phyloP scores from a whole-genome alignment of 64 coral and sea anemone genomes.

The Porites lutea region DNA sequence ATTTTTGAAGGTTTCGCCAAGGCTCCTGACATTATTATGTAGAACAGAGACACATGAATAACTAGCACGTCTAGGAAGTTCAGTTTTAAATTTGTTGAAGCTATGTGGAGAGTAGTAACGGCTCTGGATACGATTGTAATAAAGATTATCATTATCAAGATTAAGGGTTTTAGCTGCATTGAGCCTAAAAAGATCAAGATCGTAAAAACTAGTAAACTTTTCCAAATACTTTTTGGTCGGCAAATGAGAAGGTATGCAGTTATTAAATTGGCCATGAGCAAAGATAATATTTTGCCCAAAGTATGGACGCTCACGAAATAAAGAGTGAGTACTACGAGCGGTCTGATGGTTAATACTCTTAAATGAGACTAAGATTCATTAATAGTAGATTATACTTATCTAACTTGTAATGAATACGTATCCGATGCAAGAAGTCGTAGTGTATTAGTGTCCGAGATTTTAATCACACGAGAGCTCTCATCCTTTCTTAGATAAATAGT shows the following conservation, averaged over 20 bases:
- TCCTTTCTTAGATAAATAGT: too few relatives aligned
- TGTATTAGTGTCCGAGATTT: background rate
- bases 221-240: conserved; percentile 50
- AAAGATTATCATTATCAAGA: background rate
- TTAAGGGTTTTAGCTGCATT: conserved; percentile 11
- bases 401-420: background rate
- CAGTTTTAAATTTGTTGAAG: conserved; percentile 1
- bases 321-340: background rate
- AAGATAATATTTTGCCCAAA: conserved; percentile 4
- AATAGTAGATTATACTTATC: background rate
- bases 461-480: background rate
- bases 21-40: background rate
- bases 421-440: background rate
- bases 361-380: background rate
- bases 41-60: conserved; percentile 6
- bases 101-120: conserved; percentile 64
- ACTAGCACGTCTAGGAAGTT: background rate
- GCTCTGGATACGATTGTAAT: background rate
- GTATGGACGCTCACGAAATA: background rate
- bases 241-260: background rate
- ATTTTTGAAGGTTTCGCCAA: conserved; percentile 3
- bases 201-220: conserved; percentile 35
- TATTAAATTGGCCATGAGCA: conserved; percentile 44
- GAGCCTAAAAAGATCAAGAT: conserved; percentile 32
- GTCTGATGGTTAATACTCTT: too few relatives aligned